These are phyloP conservation scores for Cyprinodon brontotheroides DNA, from an alignment of 2,113 vertebrate species.

Conservation along the genomic window DNA sequence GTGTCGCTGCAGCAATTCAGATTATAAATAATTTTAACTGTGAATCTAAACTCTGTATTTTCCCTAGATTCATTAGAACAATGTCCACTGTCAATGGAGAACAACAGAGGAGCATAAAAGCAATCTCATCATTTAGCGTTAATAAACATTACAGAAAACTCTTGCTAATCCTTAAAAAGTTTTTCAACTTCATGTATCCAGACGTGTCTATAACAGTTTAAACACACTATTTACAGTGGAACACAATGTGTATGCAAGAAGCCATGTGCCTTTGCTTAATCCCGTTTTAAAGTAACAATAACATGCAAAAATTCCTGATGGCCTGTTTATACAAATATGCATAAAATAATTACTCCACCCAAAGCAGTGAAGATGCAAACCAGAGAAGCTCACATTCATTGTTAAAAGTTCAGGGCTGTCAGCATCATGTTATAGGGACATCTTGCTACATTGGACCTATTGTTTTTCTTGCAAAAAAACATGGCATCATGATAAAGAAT, in stretches of 20 bases:
- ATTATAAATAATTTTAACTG: neutral
- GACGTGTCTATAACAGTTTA: slow-evolving; percentile 18
- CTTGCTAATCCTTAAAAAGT: slow-evolving; percentile 47
- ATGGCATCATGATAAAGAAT: too few relatives aligned
- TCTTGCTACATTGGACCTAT: too few relatives aligned
- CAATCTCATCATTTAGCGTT: slow-evolving; percentile 64
- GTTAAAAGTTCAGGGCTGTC: too few relatives aligned
- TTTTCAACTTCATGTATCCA: slow-evolving; percentile 28
- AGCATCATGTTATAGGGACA: too few relatives aligned
- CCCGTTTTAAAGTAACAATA: slow-evolving; percentile 9
- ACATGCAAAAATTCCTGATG: neutral
- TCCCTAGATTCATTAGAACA: slow-evolving; percentile 32
- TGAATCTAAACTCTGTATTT: slow-evolving; percentile 43
- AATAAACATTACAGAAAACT: slow-evolving; percentile 51
- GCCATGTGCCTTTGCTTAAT: neutral
- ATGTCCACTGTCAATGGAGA: slow-evolving; percentile 55
- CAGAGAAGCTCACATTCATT: too few relatives aligned
- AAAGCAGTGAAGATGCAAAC: too few relatives aligned
- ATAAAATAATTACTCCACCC: neutral
- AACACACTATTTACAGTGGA: slow-evolving; percentile 14
- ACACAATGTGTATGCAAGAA: slow-evolving; percentile 12
- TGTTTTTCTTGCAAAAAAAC: too few relatives aligned
- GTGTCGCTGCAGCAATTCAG: too few relatives aligned
- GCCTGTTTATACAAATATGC: neutral
- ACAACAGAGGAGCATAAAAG: slow-evolving; percentile 56